These are phyloP conservation scores for Bos indicus DNA, from an alignment of 2,113 vertebrate genomes.

Conservation along the genomic window DNA sequence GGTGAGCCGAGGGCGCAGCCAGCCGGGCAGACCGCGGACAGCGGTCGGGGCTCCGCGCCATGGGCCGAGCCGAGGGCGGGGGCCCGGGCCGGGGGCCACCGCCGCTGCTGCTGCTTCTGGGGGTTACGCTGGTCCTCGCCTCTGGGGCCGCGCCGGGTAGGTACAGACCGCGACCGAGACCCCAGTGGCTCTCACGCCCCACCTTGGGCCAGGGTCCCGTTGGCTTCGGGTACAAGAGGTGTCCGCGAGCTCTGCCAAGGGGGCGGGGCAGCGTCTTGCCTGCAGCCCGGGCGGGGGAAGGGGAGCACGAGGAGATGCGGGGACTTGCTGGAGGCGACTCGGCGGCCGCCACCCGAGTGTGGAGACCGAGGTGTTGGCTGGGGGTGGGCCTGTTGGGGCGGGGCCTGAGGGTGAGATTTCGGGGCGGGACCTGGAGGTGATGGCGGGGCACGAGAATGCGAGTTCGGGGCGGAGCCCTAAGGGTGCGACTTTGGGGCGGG, in stretches of 20 bases:
- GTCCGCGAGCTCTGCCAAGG: conserved; percentile 3
- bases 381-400: background rate
- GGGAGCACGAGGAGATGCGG: background rate
- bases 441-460: background rate
- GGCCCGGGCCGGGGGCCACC: conserved; percentile 48
- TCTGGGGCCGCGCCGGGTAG: conserved; percentile 63
- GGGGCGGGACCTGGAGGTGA: background rate
- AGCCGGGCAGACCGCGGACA: conserved; percentile 33
- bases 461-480: background rate
- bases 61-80: conserved; percentile 43
- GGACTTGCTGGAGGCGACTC: background rate
- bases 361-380: background rate
- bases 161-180: background rate
- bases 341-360: background rate
- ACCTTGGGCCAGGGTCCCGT: background rate
- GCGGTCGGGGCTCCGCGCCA: conserved; percentile 50
- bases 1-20: conserved; percentile 50
- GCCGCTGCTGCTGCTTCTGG: conserved; percentile 56
- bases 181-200: background rate
- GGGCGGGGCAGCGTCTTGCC: conserved; percentile 36
- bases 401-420: background rate
- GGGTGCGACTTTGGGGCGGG: background rate
- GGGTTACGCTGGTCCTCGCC: conserved; percentile 35
- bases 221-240: conserved; percentile 14
- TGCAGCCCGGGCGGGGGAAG: background rate